phyloP scores from a whole-genome alignment of 37 sponge, comb jelly and placozoan genomes.

The Crambe crambe region DNA sequence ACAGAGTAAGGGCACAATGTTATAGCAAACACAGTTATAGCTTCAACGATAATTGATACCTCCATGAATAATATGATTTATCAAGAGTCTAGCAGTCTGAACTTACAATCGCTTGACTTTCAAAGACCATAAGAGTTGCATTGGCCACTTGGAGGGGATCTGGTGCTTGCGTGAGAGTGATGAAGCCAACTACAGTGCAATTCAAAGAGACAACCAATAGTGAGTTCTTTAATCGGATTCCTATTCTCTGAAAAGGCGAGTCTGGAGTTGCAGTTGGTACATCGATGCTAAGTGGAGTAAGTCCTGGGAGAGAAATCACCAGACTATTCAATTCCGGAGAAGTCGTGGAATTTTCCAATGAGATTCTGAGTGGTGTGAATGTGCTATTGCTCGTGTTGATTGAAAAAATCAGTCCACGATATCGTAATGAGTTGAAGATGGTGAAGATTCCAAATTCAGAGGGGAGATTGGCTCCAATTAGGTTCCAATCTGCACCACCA shows the following conservation, averaged over 20 bases:
- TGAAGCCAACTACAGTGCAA: not conserved
- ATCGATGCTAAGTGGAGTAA: not conserved
- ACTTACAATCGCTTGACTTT: constrained; percentile 6
- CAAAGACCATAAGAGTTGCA: not conserved
- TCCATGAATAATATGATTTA: no score
- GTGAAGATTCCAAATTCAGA: not conserved
- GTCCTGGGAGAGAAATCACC: not conserved
- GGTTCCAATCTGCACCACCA: not conserved
- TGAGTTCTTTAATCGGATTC: not conserved
- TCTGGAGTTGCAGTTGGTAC: not conserved
- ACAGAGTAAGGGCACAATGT: no score
- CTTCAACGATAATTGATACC: no score
- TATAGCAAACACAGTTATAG: no score
- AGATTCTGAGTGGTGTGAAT: not conserved
- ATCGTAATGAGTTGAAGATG: not conserved
- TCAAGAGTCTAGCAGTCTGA: no score
- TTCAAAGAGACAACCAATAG: not conserved
- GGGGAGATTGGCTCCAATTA: not conserved
- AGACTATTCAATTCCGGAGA: not conserved
- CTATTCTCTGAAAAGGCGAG: not conserved
- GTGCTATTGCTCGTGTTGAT: not conserved
- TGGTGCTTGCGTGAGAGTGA: not conserved
- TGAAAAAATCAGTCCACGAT: constrained; percentile 8
- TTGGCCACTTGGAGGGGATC: not conserved
- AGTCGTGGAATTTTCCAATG: not conserved